phyloP scores from a whole-genome alignment of 2,797 vertebrate species.

The Aulostomus chinensis region DNA sequence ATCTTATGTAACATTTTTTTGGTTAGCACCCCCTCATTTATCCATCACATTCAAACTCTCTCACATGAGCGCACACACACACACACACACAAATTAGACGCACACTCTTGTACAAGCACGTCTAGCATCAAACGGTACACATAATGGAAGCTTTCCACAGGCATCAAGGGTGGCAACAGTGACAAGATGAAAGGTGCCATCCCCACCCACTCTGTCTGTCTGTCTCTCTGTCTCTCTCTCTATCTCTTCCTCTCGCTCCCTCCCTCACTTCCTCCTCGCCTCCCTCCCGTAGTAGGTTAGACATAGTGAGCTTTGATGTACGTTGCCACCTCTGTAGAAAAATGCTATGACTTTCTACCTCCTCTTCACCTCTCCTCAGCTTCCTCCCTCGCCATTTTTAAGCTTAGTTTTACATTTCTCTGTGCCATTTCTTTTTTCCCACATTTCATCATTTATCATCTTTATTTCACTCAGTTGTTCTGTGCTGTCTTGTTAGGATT shows the following conservation, averaged over 20 bases:
- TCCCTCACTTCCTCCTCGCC: slow-evolving; percentile 1
- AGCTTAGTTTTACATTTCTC: slow-evolving; percentile 18
- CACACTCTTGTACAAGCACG: slow-evolving; percentile 17
- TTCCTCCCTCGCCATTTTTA: slow-evolving; percentile 19
- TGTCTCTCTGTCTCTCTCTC: too few species aligned
- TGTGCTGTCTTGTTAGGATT: too few species aligned
- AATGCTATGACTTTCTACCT: slow-evolving; percentile 34
- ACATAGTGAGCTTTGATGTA: slow-evolving; percentile 58
- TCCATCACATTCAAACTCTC: slow-evolving; percentile 29
- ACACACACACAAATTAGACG: slow-evolving; percentile 11
- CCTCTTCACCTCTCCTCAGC: slow-evolving; percentile 12
- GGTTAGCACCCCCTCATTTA: slow-evolving; percentile 34
- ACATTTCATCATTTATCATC: slow-evolving; percentile 45
- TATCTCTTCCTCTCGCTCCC: slow-evolving; percentile 29
- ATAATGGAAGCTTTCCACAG: slow-evolving; percentile 61
- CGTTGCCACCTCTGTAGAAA: slow-evolving; percentile 41
- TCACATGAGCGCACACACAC: slow-evolving; percentile 2
- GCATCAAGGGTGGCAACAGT: slow-evolving; percentile 49
- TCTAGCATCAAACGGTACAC: slow-evolving; percentile 61
- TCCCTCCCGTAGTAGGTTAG: slow-evolving; percentile 40
- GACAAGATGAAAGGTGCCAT: slow-evolving; percentile 77
- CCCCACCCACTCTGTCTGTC: slow-evolving; percentile 69
- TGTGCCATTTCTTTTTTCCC: slow-evolving; percentile 12
- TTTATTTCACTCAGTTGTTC: slow-evolving; percentile 33
- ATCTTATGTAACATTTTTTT: slow-evolving; percentile 59